Evolutionary conservation across 1,140 invertebrate genomes (phyloP), one percentile per base, ranked within the genome.

Genomic region (Drosophila quadrilineata): DNA sequence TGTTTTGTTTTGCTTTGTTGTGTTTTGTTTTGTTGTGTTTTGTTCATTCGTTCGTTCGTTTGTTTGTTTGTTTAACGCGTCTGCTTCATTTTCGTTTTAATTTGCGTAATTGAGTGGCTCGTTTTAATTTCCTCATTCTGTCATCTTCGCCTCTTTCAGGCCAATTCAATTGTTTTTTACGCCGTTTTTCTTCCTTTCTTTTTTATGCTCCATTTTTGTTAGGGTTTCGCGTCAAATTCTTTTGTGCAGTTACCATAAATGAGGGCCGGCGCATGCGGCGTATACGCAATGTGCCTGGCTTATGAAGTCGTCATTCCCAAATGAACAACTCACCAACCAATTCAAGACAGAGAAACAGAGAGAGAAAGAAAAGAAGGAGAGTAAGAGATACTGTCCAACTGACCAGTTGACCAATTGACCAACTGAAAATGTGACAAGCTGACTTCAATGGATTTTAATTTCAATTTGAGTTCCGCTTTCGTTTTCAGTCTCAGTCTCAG

Each of bases 51-150:
- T 67, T 63, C 54, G 33, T 56, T 54, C 56, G 56, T 50, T 41
- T 41, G 41, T 73, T 62, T 75, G 50, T 75, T 82, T 75, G 58
- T 48, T 45, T 64, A 36, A 50, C 50, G 76, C 68, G 53, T 54
- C 76, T 64, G 56, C 72, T 63, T 84, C 73, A 73, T 73, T 82
- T 75, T 77, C 69, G 40, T 85, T 85, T 84, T 84, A 84, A 84
- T 84, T 84, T 84, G 79, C 79, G 73, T 84, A 84, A 84, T 84
- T 84, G 79, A 84, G 77, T 84, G 79, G 65, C 77, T 84, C 77
- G 66, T 85, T 85, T 84, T 84, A 85, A 85, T 84, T 84, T 77
- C 56, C 62, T 24, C 19, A 17, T 19, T 12, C 24, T 12, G 10
- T 16, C 14, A 1, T 14, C 17, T 17, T 6, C 17, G 9, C 12